A percentile compares a stretch with the other conserved stretches of the same genome.
Evolutionary conservation across 2,888 invertebrate species (phyloP).

Genomic region (Ornithoptera alexandrae): DNA sequence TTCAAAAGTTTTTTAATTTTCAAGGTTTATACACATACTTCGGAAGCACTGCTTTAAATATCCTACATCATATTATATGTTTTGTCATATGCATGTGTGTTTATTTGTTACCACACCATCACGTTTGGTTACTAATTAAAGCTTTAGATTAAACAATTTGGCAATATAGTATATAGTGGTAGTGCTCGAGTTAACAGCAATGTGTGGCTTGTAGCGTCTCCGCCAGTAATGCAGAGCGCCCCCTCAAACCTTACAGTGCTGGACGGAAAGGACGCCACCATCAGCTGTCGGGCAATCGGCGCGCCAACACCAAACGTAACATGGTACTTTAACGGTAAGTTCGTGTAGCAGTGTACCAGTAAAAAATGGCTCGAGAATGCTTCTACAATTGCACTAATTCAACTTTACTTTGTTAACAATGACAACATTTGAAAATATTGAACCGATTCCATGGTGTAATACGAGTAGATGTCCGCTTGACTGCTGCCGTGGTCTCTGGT

Average conservation of each 20-base stretch:
- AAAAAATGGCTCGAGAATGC: neutral
- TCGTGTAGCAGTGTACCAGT: neutral
- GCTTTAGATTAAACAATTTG: constrained; percentile 28
- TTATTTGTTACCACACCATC: constrained; percentile 35
- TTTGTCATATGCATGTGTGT: constrained; percentile 4
- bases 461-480: no score
- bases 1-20: neutral
- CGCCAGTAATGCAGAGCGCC: constrained; percentile 90
- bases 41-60: neutral
- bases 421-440: no score
- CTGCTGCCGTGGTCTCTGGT: no score
- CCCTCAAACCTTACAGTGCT: constrained; percentile 94
- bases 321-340: constrained; percentile 95
- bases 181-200: constrained; percentile 55
- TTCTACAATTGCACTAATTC: neutral
- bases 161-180: constrained; percentile 33
- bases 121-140: constrained; percentile 32
- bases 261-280: constrained; percentile 95
- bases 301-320: constrained; percentile 94
- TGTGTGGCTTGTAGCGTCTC: constrained; percentile 86
- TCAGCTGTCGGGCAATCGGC: constrained; percentile 92
- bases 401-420: neutral
- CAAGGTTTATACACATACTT: neutral
- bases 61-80: neutral
- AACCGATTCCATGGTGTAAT: no score